Conservation (phyloP, 2,888 invertebrate species). For the Tetranychus truncatus region DNA sequence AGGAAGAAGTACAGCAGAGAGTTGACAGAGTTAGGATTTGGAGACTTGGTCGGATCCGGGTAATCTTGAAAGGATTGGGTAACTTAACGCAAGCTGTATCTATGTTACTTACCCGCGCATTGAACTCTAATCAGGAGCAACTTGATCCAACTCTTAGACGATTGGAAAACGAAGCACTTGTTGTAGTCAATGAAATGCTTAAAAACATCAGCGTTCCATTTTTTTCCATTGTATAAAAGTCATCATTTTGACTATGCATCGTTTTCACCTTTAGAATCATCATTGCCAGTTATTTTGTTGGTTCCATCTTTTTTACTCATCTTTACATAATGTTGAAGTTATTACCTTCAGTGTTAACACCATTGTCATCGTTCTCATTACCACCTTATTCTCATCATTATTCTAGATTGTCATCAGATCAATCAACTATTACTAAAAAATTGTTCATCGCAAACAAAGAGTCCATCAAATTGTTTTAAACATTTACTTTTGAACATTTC, state of each 20-base stretch:
- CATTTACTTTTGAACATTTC: too few relatives aligned
- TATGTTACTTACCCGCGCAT: constrained; percentile 25
- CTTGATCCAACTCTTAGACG: constrained; percentile 25
- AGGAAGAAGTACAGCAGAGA: constrained; percentile 23
- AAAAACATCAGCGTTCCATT: constrained; percentile 27
- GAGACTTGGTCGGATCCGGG: constrained; percentile 26
- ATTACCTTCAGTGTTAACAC: background rate
- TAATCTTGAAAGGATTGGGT: constrained; percentile 26
- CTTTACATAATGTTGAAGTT: background rate
- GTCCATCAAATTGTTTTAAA: too few relatives aligned
- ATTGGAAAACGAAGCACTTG: constrained; percentile 26
- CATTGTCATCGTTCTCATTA: background rate
- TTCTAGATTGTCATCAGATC: background rate
- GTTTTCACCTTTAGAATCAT: background rate
- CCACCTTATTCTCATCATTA: background rate
- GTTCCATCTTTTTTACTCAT: background rate
- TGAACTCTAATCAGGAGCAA: constrained; percentile 24
- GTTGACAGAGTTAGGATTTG: constrained; percentile 26
- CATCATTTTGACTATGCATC: background rate
- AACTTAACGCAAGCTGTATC: constrained; percentile 27
- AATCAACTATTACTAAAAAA: too few relatives aligned
- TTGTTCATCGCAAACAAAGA: too few relatives aligned
- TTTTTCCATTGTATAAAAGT: constrained; percentile 26
- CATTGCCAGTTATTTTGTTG: background rate
- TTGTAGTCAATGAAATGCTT: constrained; percentile 24